Conservation (phyloP, 2,797 vertebrate species). For the Acrocephalus scirpaceus region DNA sequence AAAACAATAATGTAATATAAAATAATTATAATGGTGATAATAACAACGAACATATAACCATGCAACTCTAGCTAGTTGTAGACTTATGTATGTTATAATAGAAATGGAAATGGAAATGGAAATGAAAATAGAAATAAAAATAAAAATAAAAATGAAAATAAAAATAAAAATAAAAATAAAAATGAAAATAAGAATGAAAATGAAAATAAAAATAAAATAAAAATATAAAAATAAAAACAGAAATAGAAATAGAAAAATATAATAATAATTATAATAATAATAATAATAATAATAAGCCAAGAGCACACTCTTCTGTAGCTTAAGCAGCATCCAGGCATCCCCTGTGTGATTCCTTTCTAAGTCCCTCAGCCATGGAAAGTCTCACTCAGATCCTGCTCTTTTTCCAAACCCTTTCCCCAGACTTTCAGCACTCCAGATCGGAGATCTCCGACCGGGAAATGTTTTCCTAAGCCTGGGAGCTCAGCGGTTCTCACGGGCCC, state of each 20-base stretch:
- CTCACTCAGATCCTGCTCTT: neutral
- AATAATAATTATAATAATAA: neutral
- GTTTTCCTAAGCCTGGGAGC: neutral
- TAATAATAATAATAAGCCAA: neutral
- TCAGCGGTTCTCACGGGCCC: neutral
- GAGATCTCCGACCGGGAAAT: accelerated
- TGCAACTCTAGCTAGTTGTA: neutral
- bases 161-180: neutral
- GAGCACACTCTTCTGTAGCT: neutral
- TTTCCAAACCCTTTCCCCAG: neutral
- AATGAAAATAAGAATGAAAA: neutral
- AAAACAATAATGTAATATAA: too few species aligned
- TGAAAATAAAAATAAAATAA: too few species aligned
- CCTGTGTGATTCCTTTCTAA: neutral
- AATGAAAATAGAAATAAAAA: too few species aligned
- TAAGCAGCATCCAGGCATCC: neutral
- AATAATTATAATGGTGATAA: neutral
- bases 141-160: too few species aligned
- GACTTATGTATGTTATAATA: too few species aligned
- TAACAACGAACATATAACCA: neutral
- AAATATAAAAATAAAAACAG: too few species aligned
- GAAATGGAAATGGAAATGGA: too few species aligned
- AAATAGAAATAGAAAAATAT: too few species aligned
- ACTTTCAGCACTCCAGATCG: neutral
- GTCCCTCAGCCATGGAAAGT: neutral